Conservation (phyloP, 2,113 vertebrate species). For the Motacilla tschutschensis region DNA sequence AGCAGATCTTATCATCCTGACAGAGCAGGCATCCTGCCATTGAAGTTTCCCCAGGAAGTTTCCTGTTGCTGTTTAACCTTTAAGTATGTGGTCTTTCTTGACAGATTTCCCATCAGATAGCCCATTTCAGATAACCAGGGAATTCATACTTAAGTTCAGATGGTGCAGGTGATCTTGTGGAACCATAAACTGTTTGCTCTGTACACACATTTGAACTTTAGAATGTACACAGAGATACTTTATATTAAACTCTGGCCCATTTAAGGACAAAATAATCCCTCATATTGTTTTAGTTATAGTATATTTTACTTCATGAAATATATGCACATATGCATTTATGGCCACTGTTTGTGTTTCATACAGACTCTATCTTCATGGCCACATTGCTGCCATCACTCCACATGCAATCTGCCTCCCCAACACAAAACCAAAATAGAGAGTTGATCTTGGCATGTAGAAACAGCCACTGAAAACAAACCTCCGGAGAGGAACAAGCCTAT, state of each 20-base stretch:
- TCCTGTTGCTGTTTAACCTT: not conserved
- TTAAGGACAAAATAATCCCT: not conserved
- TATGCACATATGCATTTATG: not conserved
- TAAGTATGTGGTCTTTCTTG: not conserved
- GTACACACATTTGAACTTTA: not conserved
- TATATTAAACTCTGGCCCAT: not conserved
- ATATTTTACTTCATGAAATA: not conserved
- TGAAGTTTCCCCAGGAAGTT: not conserved
- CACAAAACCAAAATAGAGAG: not conserved
- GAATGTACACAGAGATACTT: not conserved
- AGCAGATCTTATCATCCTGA: not conserved
- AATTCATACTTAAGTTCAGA: not conserved
- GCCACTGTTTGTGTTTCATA: not conserved
- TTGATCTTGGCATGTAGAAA: not conserved
- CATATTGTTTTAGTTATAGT: not conserved
- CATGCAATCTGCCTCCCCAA: not conserved
- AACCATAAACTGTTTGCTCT: not conserved
- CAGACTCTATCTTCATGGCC: not conserved
- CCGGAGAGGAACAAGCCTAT: not conserved
- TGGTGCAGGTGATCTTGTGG: not conserved
- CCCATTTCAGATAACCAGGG: not conserved
- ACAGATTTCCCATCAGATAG: not conserved
- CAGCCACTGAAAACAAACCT: not conserved
- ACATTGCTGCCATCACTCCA: rapidly evolving
- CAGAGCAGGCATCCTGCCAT: not conserved